Evolutionary conservation across 1,140 invertebrate species (phyloP), one percentile per base, ranked within the genome.

Genomic region (Procambarus clarkii): DNA sequence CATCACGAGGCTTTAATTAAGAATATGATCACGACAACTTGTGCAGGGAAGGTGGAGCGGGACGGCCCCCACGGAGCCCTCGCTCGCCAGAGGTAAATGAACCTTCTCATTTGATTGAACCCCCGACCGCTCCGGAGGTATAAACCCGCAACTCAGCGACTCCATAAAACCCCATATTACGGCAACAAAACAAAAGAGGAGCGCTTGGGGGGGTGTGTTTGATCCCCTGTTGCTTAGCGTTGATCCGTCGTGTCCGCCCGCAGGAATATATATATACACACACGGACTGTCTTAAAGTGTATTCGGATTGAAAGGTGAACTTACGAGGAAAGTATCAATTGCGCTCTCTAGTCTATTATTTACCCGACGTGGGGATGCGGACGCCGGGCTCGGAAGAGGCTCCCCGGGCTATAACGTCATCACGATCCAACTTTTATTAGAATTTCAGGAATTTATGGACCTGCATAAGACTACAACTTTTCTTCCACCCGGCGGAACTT

Each of bases 381-480:
- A 69, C 81, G 18, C 58, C 74, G 45, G 80, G 45, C 64, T 58
- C 21, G 50, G 46, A 58, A 58, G 54, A 85, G 74, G 80, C 89
- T 34, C 89, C 58, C 83, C 77, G 46, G 69, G 76, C 82, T 79
- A 85, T 91, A 91, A 69, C 89, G 89, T 91, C 89, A 91, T 91
- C 89, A 91, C 89, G 50, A 85, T 79, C 82, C 89, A 91, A 91
- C 89, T 91, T 91, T 91, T 91, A 91, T 91, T 91, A 91, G 82
- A 85, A 91, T 91, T 64, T 84, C 71, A 18, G 58, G 89, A 91
- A 91, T 91, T 91, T 91, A 91, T 91, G 86, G 89, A 85, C 89
- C 89, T 91, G 89, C 89, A 91, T 91, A 84, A 91, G 82, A 85
- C 89, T 91, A 91, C 89, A 91, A 91, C 89, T 91, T 91, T 80